Conservation (phyloP, 53 echinoderm and acorn worm genomes). For the Antedon mediterranea region DNA sequence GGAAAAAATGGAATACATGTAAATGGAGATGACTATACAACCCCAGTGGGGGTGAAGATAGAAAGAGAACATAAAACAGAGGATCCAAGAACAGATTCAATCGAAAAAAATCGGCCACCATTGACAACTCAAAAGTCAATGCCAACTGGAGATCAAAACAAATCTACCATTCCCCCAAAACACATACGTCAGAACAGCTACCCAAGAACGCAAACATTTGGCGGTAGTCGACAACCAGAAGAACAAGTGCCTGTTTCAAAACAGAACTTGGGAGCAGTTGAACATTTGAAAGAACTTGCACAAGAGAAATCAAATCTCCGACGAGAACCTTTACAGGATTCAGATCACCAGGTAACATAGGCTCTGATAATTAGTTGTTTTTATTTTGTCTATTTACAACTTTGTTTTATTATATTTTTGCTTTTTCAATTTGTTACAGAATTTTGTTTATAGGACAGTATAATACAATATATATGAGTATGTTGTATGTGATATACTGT, state of each 20-base stretch:
- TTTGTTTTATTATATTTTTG: too few species aligned
- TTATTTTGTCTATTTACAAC: too few species aligned
- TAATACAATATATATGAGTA: too few species aligned
- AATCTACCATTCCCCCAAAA: not conserved
- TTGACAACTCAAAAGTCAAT: not conserved
- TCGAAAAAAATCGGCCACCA: not conserved
- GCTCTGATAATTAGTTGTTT: too few species aligned
- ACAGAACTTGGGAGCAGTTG: not conserved
- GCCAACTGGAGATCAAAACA: not conserved
- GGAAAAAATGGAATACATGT: not conserved
- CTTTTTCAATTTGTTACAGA: too few species aligned
- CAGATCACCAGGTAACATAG: not conserved
- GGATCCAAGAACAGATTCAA: too few species aligned
- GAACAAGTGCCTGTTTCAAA: not conserved
- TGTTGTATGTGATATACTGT: too few species aligned
- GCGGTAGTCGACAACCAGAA: not conserved
- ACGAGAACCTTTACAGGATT: not conserved
- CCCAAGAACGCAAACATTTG: not conserved
- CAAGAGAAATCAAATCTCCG: not conserved
- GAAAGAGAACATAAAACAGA: not conserved
- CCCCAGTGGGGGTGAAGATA: not conserved
- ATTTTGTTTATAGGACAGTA: too few species aligned
- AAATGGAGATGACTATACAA: not conserved
- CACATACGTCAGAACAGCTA: not conserved
- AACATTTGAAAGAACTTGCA: not conserved